These are phyloP conservation scores for Caenorhabditis panamensis DNA, from an alignment of 2,888 invertebrate species.

Conservation along the genomic window DNA sequence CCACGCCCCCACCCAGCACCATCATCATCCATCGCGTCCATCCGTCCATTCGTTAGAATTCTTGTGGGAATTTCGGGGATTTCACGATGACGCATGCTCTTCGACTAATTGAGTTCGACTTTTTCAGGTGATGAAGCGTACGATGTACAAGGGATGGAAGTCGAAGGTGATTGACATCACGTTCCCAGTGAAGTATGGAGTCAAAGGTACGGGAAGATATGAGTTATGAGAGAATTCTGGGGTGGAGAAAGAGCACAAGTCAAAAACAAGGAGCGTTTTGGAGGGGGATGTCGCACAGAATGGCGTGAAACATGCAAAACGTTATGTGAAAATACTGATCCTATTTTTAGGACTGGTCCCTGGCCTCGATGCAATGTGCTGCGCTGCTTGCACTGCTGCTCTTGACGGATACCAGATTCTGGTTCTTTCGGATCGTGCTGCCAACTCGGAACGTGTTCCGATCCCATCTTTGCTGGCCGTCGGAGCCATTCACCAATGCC, in stretches of 20 bases:
- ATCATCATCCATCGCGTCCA: background rate
- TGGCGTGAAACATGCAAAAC: conserved; percentile 14
- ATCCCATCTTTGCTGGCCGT: conserved; percentile 89
- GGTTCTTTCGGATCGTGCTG: conserved; percentile 88
- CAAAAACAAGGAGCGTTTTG: background rate
- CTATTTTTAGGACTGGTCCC: conserved; percentile 86
- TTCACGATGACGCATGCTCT: conserved; percentile 22
- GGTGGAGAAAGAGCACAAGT: too few relatives aligned
- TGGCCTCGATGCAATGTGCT: conserved; percentile 89
- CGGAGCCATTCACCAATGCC: conserved; percentile 94
- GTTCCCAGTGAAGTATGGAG: conserved; percentile 88
- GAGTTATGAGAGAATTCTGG: background rate
- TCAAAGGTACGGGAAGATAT: conserved; percentile 64
- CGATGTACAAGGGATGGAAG: conserved; percentile 90
- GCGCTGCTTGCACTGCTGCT: conserved; percentile 90
- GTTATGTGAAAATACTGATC: background rate
- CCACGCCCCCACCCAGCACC: background rate
- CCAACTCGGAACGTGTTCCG: conserved; percentile 82
- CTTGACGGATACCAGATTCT: conserved; percentile 89
- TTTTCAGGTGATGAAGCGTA: conserved; percentile 85
- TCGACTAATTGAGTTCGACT: background rate
- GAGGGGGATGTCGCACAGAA: background rate
- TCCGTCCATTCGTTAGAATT: conserved; percentile 20
- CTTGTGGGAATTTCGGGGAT: conserved; percentile 28
- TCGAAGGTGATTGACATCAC: conserved; percentile 92